A percentile compares a stretch with the other conserved stretches of the same genome.
Evolutionary conservation across 2,888 invertebrate species (phyloP).

Genomic region (Euplagia quadripunctaria): DNA sequence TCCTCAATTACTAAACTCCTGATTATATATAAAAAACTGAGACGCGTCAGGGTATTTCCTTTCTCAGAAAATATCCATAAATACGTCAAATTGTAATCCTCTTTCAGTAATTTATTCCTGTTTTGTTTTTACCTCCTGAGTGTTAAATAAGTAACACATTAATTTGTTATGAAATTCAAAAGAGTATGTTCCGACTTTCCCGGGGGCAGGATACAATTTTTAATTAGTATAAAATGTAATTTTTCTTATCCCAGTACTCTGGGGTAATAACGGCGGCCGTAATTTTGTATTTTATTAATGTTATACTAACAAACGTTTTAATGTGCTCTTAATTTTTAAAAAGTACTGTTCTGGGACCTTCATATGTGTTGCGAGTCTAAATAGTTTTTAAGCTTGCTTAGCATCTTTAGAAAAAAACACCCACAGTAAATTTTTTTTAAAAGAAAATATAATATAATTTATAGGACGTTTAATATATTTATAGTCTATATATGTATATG

Average conservation of each 20-base stretch:
- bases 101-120: background rate
- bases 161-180: background rate
- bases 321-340: slow-evolving; percentile 58
- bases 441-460: too few species aligned
- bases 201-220: slow-evolving; percentile 27
- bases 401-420: background rate
- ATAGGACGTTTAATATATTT: too few species aligned
- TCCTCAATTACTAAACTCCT: slow-evolving; percentile 16
- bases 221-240: slow-evolving; percentile 37
- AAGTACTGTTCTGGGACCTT: slow-evolving; percentile 35
- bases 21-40: slow-evolving; percentile 25
- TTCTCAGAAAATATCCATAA: background rate
- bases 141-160: slow-evolving; percentile 3
- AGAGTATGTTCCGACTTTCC: slow-evolving; percentile 5
- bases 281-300: slow-evolving; percentile 63
- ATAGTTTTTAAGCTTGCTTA: background rate
- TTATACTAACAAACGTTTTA: slow-evolving; percentile 61
- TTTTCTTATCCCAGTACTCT: slow-evolving; percentile 56
- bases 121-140: background rate
- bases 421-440: background rate
- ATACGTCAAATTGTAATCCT: background rate
- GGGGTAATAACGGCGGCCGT: slow-evolving; percentile 57
- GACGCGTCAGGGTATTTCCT: background rate
- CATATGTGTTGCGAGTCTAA: slow-evolving; percentile 6
- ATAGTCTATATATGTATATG: too few species aligned